Percentiles rank a stretch among this genome's conserved stretches.
These are phyloP conservation scores for Psilopogon haemacephalus DNA, from an alignment of 2,113 vertebrate genomes.

Conservation along the genomic window DNA sequence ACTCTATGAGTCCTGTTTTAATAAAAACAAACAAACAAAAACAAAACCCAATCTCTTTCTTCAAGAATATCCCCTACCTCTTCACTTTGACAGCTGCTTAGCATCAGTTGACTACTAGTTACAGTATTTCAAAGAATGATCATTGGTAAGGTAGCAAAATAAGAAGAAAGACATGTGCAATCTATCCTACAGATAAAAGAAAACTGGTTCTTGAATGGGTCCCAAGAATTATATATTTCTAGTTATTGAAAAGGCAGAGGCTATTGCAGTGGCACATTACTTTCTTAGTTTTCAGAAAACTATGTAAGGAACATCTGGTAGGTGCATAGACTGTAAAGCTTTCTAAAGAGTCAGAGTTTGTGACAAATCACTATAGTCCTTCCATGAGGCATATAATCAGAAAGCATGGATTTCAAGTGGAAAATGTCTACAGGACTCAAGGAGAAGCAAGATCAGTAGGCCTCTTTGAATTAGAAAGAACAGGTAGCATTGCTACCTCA, in stretches of 20 bases:
- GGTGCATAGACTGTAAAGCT: neutral
- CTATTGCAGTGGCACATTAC: neutral
- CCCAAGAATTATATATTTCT: neutral
- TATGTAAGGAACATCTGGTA: neutral
- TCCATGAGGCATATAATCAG: neutral
- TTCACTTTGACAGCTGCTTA: neutral
- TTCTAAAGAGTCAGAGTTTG: neutral
- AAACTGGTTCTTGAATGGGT: neutral
- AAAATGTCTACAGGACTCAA: neutral
- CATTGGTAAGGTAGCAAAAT: neutral
- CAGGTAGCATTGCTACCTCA: neutral
- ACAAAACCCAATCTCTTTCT: neutral
- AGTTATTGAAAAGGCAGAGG: neutral
- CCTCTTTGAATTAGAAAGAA: neutral
- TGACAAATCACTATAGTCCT: neutral
- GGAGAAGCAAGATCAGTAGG: neutral
- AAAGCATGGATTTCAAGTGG: neutral
- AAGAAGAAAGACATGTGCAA: neutral
- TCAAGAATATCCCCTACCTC: neutral
- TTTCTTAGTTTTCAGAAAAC: neutral
- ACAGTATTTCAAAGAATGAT: neutral
- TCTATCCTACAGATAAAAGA: neutral
- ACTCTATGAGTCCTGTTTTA: neutral
- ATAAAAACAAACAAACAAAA: neutral
- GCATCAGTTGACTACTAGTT: neutral